Conservation (phyloP, 1,140 invertebrate species). For the Popillia japonica region DNA sequence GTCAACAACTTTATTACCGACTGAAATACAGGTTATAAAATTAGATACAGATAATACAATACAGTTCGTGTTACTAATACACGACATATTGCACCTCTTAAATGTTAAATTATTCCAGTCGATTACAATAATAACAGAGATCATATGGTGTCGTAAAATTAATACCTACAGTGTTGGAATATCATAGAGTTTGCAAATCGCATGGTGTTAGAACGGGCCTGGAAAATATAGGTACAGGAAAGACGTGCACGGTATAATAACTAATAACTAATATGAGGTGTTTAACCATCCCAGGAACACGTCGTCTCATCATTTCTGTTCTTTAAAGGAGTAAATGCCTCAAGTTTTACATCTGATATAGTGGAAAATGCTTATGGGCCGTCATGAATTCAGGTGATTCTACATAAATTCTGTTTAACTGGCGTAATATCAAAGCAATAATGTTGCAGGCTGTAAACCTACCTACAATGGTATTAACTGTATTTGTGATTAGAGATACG, state of each 20-base stretch:
- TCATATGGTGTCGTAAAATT: constrained; percentile 1
- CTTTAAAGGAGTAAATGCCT: background rate
- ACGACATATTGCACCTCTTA: background rate
- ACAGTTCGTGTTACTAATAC: background rate
- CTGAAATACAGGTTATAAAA: constrained; percentile 10
- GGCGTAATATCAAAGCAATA: background rate
- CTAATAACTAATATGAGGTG: background rate
- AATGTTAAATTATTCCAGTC: background rate
- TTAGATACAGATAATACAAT: constrained; percentile 4
- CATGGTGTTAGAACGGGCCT: background rate
- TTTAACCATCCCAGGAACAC: background rate
- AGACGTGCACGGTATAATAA: background rate
- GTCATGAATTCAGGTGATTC: background rate
- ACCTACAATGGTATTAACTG: background rate
- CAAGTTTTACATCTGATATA: background rate
- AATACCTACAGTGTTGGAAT: background rate
- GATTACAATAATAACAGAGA: constrained; percentile 3
- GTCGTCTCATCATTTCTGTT: background rate
- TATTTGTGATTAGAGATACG: no score
- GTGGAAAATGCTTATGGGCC: background rate
- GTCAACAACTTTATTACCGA: background rate
- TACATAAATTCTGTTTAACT: background rate
- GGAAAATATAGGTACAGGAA: background rate
- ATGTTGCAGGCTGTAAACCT: background rate
- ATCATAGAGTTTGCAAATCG: background rate